These are phyloP conservation scores for Drosophila repletoides DNA, from an alignment of 1,140 invertebrate genomes.

Conservation along the genomic window DNA sequence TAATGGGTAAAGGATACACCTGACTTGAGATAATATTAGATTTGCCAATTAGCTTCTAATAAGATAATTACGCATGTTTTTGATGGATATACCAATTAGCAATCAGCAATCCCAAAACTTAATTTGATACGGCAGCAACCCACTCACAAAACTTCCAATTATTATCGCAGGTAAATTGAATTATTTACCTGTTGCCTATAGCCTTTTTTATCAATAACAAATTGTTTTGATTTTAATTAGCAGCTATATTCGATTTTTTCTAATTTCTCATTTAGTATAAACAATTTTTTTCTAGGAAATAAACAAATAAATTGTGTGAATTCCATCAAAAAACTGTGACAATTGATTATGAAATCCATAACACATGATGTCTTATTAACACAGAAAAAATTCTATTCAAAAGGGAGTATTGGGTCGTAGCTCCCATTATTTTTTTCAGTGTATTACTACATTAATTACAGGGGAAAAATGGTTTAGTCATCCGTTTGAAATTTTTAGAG, in stretches of 20 bases:
- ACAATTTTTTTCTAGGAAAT: not conserved
- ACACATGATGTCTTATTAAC: not conserved
- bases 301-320: slow-evolving; percentile 1
- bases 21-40: not conserved
- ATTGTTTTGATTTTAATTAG: too few relatives aligned
- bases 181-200: too few relatives aligned
- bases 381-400: too few relatives aligned
- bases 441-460: too few relatives aligned
- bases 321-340: not conserved
- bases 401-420: not conserved
- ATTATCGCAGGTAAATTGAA: too few relatives aligned
- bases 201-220: too few relatives aligned
- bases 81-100: not conserved
- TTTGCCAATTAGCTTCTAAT: not conserved
- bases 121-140: too few relatives aligned
- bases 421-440: slow-evolving; percentile 2
- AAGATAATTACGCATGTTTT: not conserved
- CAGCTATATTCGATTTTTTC: not conserved
- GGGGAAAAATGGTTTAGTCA: too few relatives aligned
- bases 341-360: slow-evolving; percentile 1
- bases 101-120: too few relatives aligned
- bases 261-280: too few relatives aligned
- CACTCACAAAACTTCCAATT: too few relatives aligned
- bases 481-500: too few relatives aligned
- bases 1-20: slow-evolving; percentile 46